Percentiles rank a stretch among this genome's conserved stretches.
These are phyloP conservation scores for Mustelus asterias DNA, from an alignment of 2,113 vertebrate species.

Conservation along the genomic window DNA sequence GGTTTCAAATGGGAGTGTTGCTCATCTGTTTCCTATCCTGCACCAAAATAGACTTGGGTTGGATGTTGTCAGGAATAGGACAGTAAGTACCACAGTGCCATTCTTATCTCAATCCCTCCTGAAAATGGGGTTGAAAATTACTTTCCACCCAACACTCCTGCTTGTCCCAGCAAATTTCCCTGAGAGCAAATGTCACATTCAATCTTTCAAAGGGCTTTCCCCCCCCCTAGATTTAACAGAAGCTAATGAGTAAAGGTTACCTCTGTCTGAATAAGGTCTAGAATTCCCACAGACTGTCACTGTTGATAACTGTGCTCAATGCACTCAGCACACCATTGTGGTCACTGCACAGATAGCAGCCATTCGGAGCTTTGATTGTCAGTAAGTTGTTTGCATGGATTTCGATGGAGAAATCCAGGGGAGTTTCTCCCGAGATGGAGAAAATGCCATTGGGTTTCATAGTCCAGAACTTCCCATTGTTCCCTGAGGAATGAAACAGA, in stretches of 20 bases:
- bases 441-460: slow-evolving; percentile 50
- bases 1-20: not conserved
- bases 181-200: not conserved
- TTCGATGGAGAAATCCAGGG: slow-evolving; percentile 53
- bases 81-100: not conserved
- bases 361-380: slow-evolving; percentile 49
- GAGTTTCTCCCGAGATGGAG: slow-evolving; percentile 48
- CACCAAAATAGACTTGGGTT: not conserved
- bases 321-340: slow-evolving; percentile 47
- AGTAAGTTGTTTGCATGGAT: slow-evolving; percentile 51
- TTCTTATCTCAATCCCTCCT: not conserved
- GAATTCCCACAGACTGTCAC: slow-evolving; percentile 56
- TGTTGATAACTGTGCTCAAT: slow-evolving; percentile 44
- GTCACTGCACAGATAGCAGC: slow-evolving; percentile 48
- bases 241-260: not conserved
- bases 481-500: slow-evolving; percentile 42
- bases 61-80: not conserved
- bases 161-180: not conserved
- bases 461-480: slow-evolving; percentile 52
- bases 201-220: not conserved
- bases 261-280: slow-evolving; percentile 40
- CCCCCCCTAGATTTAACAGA: not conserved
- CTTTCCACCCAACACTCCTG: not conserved
- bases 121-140: not conserved
- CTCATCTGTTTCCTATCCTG: not conserved